phyloP scores from a whole-genome alignment of 2,113 vertebrate genomes.

The Cyanocitta stelleri region DNA sequence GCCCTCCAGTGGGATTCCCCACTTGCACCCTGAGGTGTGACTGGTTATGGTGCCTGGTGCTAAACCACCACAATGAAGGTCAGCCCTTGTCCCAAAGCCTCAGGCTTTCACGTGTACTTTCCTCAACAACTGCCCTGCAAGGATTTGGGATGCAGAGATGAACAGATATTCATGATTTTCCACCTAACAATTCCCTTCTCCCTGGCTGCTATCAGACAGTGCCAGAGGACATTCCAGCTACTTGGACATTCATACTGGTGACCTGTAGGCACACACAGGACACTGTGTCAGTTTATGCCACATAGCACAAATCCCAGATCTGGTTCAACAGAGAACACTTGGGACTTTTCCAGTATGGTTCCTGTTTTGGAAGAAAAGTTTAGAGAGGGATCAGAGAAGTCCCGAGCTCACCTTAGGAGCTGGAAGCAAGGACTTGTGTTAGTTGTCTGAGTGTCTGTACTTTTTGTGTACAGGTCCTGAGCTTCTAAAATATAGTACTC shows the following conservation, averaged over 20 bases:
- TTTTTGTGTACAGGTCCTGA: not conserved
- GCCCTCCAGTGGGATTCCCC: not conserved
- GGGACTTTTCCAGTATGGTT: not conserved
- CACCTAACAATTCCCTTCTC: not conserved
- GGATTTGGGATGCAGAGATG: not conserved
- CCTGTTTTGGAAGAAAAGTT: not conserved
- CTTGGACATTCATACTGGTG: not conserved
- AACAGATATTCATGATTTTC: not conserved
- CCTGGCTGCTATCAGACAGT: not conserved
- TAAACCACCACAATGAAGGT: not conserved
- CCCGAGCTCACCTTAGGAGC: not conserved
- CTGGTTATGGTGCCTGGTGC: accelerated
- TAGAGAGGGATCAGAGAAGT: not conserved
- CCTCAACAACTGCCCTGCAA: not conserved
- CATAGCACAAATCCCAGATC: not conserved
- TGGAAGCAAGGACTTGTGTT: not conserved
- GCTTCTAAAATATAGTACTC: not conserved
- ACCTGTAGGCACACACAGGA: not conserved
- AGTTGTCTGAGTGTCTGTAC: not conserved
- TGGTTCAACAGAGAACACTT: not conserved
- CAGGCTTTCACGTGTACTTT: accelerated
- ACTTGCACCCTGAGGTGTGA: not conserved
- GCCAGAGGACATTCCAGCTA: not conserved
- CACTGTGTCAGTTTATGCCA: not conserved
- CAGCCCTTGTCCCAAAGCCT: not conserved